Evolutionary conservation across 1,140 invertebrate genomes (phyloP).

Genomic region (Cherax destructor): DNA sequence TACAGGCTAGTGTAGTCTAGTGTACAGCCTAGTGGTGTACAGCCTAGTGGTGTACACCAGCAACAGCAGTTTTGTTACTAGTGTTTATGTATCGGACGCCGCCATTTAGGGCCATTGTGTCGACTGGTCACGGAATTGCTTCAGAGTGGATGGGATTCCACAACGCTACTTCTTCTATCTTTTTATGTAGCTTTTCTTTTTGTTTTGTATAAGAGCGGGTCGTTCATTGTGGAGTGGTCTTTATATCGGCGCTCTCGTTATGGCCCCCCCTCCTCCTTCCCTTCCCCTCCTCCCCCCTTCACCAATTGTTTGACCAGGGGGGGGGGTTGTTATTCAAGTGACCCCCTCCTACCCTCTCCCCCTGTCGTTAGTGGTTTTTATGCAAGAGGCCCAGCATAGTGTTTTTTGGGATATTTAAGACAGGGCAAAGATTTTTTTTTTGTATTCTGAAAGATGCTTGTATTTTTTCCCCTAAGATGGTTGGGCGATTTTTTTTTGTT

Average conservation of each 20-base stretch:
- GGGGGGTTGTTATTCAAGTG: no score
- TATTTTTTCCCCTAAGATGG: no score
- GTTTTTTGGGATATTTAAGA: no score
- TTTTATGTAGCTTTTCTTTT: slow-evolving; percentile 33
- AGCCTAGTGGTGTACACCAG: neutral
- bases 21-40: no score
- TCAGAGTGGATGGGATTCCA: slow-evolving; percentile 53
- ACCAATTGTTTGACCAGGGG: no score
- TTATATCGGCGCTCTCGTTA: neutral
- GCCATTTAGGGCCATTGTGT: slow-evolving; percentile 51
- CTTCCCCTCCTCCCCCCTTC: no score
- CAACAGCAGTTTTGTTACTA: slow-evolving; percentile 38
- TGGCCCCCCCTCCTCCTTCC: neutral
- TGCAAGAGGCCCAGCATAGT: no score
- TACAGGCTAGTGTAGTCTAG: no score
- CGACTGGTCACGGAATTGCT: slow-evolving; percentile 54
- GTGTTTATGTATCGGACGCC: slow-evolving; percentile 54
- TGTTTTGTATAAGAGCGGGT: slow-evolving; percentile 8
- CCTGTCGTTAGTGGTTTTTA: neutral
- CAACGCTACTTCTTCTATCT: slow-evolving; percentile 38
- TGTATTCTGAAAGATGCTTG: no score
- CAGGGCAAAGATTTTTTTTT: no score
- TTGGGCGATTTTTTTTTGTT: no score
- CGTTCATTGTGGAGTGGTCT: neutral
- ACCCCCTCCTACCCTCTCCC: no score